Evolutionary conservation across 2,797 vertebrate species (phyloP).

Genomic region (Neomorphus geoffroyi): DNA sequence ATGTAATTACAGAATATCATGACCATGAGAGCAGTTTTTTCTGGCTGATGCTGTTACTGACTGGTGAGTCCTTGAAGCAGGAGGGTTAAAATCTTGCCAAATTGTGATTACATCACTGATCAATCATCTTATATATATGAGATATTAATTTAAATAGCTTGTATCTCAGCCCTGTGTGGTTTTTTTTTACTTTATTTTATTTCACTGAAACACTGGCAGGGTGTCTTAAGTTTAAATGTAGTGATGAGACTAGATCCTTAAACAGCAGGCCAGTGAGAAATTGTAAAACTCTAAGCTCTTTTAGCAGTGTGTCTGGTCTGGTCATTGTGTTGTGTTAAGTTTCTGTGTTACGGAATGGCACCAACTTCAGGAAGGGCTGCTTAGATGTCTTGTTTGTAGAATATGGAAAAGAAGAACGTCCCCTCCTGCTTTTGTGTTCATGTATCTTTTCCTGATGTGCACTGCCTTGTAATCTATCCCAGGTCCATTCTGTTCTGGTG

Average conservation of each 20-base stretch:
- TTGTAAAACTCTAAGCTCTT: not conserved
- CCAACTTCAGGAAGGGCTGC: not conserved
- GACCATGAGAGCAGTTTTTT: not conserved
- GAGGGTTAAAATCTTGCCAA: not conserved
- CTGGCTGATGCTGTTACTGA: not conserved
- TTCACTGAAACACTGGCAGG: not conserved
- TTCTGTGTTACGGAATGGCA: not conserved
- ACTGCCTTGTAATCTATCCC: not conserved
- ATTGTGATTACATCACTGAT: not conserved
- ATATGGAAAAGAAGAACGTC: not conserved
- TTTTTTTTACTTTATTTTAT: not conserved
- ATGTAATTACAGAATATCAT: not conserved
- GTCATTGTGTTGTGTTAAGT: not conserved
- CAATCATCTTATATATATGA: not conserved
- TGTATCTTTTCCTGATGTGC: not conserved
- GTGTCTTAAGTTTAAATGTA: not conserved
- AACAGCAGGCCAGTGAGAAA: not conserved
- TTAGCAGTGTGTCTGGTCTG: not conserved
- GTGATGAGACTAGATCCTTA: not conserved
- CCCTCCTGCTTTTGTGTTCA: not conserved
- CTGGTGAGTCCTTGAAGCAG: not conserved
- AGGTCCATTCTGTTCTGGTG: not conserved
- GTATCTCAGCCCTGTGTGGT: not conserved
- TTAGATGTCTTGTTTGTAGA: not conserved
- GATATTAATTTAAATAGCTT: not conserved